A percentile compares a stretch with the other conserved stretches of the same genome.
Evolutionary conservation across 1,140 invertebrate species (phyloP).

Genomic region (Scaptomyza graminum): DNA sequence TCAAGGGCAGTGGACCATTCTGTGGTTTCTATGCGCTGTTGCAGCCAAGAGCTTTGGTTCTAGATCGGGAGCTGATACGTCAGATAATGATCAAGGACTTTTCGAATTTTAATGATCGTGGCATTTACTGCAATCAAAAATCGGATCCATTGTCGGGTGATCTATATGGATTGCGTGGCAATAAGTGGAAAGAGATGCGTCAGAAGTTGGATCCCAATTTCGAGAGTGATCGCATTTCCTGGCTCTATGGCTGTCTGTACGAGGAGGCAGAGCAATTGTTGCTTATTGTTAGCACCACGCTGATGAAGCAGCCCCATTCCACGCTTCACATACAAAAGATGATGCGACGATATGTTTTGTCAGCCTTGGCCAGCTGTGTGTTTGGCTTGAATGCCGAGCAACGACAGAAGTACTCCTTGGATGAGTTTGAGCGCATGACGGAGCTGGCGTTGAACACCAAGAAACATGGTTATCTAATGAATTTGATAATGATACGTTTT

Average conservation of each 20-base stretch:
- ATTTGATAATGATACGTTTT: constrained; percentile 66
- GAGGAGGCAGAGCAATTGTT: constrained; percentile 65
- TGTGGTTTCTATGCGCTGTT: constrained; percentile 76
- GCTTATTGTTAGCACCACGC: constrained; percentile 45
- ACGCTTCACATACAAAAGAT: constrained; percentile 74
- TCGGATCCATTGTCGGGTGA: constrained; percentile 85
- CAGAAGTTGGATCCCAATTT: constrained; percentile 87
- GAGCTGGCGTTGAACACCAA: constrained; percentile 69
- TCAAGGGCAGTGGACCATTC: constrained; percentile 76
- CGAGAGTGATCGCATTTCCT: constrained; percentile 86
- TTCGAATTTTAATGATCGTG: constrained; percentile 85
- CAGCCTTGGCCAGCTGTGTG: constrained; percentile 63
- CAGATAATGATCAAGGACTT: constrained; percentile 86
- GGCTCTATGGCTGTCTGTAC: constrained; percentile 83
- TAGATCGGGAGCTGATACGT: constrained; percentile 85
- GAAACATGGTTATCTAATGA: constrained; percentile 71
- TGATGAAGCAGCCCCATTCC: constrained; percentile 61
- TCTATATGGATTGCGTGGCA: constrained; percentile 85
- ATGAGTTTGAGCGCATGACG: constrained; percentile 74
- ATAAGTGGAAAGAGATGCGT: constrained; percentile 87
- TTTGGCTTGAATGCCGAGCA: constrained; percentile 64
- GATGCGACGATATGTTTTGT: constrained; percentile 67
- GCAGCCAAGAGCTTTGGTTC: constrained; percentile 72
- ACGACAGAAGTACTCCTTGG: constrained; percentile 55
- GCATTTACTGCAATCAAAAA: constrained; percentile 85